Conservation (phyloP, 1,140 invertebrate genomes). For the Trichonephila inaurata region DNA sequence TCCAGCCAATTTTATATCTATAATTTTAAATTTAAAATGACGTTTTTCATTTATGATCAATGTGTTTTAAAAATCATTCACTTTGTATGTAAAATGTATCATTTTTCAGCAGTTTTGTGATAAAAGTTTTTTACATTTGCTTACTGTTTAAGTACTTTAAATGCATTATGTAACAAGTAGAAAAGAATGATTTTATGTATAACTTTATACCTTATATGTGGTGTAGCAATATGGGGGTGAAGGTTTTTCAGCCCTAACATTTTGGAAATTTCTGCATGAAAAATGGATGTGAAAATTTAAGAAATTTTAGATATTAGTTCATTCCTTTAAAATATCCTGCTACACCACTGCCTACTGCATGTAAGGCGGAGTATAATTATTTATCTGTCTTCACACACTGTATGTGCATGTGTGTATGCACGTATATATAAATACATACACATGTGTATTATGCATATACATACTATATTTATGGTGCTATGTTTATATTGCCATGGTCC, state of each 20-base stretch:
- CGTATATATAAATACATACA: constrained; percentile 30
- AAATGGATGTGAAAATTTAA: constrained; percentile 48
- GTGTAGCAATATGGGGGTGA: constrained; percentile 11
- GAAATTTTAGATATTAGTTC: not conserved
- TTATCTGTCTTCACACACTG: constrained; percentile 9
- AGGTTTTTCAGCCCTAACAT: not conserved
- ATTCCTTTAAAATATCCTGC: constrained; percentile 42
- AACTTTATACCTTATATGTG: constrained; percentile 27
- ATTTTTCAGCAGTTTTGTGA: constrained; percentile 60
- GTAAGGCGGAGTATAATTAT: constrained; percentile 28
- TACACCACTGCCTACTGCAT: constrained; percentile 63
- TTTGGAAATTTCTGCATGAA: not conserved
- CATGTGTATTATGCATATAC: constrained; percentile 41
- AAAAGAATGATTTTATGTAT: constrained; percentile 23
- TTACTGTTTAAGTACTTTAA: constrained; percentile 36
- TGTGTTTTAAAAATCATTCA: constrained; percentile 36
- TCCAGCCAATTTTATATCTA: constrained; percentile 74
- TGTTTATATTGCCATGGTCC: constrained; percentile 75
- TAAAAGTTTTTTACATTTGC: constrained; percentile 53
- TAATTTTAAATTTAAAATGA: constrained; percentile 63
- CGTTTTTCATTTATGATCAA: constrained; percentile 20
- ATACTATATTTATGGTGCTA: constrained; percentile 69
- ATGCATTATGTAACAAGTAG: constrained; percentile 42
- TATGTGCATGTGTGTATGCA: constrained; percentile 5
- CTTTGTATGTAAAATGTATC: constrained; percentile 46